Conservation (phyloP, 1,140 invertebrate species). For the Forficula auricularia region DNA sequence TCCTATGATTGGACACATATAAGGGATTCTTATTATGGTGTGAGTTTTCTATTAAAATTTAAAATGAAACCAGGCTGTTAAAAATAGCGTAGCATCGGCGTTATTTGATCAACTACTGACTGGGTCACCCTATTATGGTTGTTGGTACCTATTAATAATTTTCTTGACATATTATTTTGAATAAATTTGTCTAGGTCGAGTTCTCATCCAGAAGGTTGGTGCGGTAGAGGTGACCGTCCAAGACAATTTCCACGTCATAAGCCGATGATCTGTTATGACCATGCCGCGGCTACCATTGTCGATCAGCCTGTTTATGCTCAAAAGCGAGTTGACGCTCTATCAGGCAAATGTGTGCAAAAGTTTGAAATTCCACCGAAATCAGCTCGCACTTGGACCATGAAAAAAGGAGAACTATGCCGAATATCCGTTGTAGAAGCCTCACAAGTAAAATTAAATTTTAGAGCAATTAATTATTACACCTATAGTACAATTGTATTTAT, state of each 20-base stretch:
- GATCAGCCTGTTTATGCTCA: slow-evolving; percentile 21
- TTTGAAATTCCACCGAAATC: slow-evolving; percentile 25
- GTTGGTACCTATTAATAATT: too few relatives aligned
- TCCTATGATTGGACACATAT: too few relatives aligned
- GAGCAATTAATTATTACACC: too few relatives aligned
- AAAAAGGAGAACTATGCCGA: slow-evolving; percentile 24
- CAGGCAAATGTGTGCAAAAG: slow-evolving; percentile 16
- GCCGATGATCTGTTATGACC: slow-evolving; percentile 25
- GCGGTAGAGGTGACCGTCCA: slow-evolving; percentile 7
- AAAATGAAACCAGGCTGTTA: too few relatives aligned
- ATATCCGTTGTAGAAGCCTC: slow-evolving; percentile 25
- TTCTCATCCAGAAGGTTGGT: slow-evolving; percentile 8
- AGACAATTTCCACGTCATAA: slow-evolving; percentile 7
- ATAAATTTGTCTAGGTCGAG: too few relatives aligned
- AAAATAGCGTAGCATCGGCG: too few relatives aligned
- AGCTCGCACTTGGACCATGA: slow-evolving; percentile 23
- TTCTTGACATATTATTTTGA: too few relatives aligned
- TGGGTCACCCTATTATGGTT: too few relatives aligned
- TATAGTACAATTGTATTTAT: too few relatives aligned
- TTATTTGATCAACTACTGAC: too few relatives aligned
- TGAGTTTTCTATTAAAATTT: too few relatives aligned
- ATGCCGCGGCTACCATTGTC: slow-evolving; percentile 21
- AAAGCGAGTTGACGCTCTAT: slow-evolving; percentile 19
- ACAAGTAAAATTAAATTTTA: slow-evolving; percentile 15
- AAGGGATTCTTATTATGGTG: too few relatives aligned